phyloP scores from a whole-genome alignment of 2,888 invertebrate genomes.

The Pandemis heparana region DNA sequence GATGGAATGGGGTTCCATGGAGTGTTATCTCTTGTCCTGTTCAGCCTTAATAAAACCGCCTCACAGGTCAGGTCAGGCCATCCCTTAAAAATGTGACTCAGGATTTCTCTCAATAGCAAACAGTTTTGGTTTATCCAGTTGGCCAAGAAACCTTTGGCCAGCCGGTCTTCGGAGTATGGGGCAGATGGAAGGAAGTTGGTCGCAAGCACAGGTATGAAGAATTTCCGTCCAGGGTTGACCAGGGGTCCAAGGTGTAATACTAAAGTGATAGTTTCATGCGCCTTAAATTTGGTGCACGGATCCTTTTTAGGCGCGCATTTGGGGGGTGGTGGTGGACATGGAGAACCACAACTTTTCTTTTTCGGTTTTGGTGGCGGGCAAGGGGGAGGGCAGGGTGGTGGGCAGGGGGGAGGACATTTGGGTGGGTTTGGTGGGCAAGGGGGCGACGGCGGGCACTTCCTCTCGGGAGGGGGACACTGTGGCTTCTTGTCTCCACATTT shows the following conservation, averaged over 20 bases:
- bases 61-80: background rate
- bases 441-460: slow-evolving; percentile 44
- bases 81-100: slow-evolving; percentile 14
- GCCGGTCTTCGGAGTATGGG: background rate
- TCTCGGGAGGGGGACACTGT: slow-evolving; percentile 35
- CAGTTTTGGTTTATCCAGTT: slow-evolving; percentile 11
- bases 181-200: background rate
- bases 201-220: background rate
- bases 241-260: slow-evolving; percentile 17
- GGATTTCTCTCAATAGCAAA: slow-evolving; percentile 14
- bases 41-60: slow-evolving; percentile 2
- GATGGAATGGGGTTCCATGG: slow-evolving; percentile 76
- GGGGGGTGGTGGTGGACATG: slow-evolving; percentile 5
- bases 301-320: background rate
- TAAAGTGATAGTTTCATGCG: slow-evolving; percentile 25
- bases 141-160: background rate
- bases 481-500: slow-evolving; percentile 25
- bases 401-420: slow-evolving; percentile 41
- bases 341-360: slow-evolving; percentile 17
- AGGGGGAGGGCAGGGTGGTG: slow-evolving; percentile 38
- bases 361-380: slow-evolving; percentile 29
- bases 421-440: slow-evolving; percentile 45
- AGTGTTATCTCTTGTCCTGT: slow-evolving; percentile 58
- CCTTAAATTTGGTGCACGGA: slow-evolving; percentile 24
- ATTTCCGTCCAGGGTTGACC: background rate